Conservation (phyloP, 1,140 invertebrate genomes). For the Trichogramma pretiosum region DNA sequence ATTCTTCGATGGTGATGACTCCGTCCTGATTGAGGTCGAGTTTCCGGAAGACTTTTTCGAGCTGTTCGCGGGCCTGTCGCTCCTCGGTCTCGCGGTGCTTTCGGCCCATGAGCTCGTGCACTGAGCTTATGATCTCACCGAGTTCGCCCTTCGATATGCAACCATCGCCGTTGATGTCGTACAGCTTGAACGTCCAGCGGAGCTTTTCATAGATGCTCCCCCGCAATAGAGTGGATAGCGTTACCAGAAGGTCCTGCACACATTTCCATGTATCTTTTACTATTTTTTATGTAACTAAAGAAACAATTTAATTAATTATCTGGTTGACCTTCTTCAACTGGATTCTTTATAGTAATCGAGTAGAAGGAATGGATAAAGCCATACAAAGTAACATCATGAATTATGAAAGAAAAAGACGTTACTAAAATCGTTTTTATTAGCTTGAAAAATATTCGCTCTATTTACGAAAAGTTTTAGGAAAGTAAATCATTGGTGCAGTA, state of each 20-base stretch:
- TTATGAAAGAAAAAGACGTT: too few species aligned
- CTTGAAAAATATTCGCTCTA: too few species aligned
- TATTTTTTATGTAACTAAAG: too few species aligned
- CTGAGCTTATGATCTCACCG: slow-evolving; percentile 79
- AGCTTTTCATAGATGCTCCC: slow-evolving; percentile 88
- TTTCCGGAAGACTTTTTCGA: slow-evolving; percentile 80
- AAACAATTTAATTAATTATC: too few species aligned
- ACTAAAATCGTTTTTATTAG: too few species aligned
- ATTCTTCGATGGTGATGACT: slow-evolving; percentile 92
- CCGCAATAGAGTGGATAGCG: slow-evolving; percentile 77
- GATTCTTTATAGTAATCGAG: too few species aligned
- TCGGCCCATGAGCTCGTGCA: slow-evolving; percentile 84
- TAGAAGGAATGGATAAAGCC: too few species aligned
- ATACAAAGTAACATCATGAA: too few species aligned
- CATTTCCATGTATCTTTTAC: too few species aligned
- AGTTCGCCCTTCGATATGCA: slow-evolving; percentile 85
- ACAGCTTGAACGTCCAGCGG: slow-evolving; percentile 88
- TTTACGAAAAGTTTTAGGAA: too few species aligned
- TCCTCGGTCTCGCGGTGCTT: slow-evolving; percentile 65
- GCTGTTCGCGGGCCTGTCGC: slow-evolving; percentile 69
- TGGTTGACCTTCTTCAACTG: too few species aligned
- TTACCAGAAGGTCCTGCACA: slow-evolving; percentile 79
- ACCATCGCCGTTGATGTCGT: slow-evolving; percentile 91
- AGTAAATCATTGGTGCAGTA: too few species aligned
- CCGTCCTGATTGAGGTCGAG: slow-evolving; percentile 90